Conservation (phyloP, 2,113 vertebrate species). For the Pogonocichla stellata region DNA sequence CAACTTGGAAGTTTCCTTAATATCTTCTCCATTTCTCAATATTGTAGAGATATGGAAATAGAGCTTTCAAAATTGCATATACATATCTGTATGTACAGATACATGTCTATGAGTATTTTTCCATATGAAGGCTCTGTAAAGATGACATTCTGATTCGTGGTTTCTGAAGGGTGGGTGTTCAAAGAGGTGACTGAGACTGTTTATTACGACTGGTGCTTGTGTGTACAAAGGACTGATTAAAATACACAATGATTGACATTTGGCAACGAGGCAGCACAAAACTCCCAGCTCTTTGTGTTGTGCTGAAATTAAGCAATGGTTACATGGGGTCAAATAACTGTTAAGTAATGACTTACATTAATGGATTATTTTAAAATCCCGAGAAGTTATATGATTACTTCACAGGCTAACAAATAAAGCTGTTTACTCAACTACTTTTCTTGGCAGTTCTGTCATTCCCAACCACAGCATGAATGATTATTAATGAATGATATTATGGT, state of each 20-base stretch:
- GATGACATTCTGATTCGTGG: not conserved
- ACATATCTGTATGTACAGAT: not conserved
- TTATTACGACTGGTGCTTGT: not conserved
- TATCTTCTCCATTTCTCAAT: not conserved
- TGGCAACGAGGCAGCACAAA: not conserved
- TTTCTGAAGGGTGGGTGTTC: not conserved
- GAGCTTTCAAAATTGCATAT: not conserved
- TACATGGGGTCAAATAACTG: constrained; percentile 11
- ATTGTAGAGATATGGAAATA: not conserved
- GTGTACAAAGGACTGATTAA: not conserved
- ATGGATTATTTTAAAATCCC: constrained; percentile 34
- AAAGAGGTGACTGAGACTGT: not conserved
- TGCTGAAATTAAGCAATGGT: constrained; percentile 12
- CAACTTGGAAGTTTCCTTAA: not conserved
- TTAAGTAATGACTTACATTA: constrained; percentile 26
- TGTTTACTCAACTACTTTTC: constrained; percentile 33
- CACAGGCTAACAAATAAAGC: not conserved
- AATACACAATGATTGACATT: not conserved
- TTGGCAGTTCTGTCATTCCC: not conserved
- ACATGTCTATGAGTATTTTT: not conserved
- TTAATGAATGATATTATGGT: not conserved
- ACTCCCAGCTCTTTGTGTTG: not conserved
- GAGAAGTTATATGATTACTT: constrained; percentile 41
- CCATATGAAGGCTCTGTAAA: not conserved
- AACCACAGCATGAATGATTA: not conserved